phyloP scores from a whole-genome alignment of 2,888 invertebrate genomes.

The Rotaria macrura region DNA sequence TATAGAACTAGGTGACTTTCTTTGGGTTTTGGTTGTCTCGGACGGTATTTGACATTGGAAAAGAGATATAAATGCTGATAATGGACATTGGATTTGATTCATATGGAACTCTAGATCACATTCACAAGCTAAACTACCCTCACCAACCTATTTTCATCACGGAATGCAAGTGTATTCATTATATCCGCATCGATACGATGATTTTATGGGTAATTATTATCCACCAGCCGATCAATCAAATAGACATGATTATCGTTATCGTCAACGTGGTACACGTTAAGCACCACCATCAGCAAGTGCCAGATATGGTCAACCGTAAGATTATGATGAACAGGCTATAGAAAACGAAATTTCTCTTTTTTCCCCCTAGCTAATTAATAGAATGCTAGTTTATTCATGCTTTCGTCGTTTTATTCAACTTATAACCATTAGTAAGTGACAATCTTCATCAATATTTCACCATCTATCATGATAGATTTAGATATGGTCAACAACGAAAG shows the following conservation, averaged over 20 bases:
- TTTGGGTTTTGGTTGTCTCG: background rate
- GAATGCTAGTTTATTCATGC: background rate
- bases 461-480: background rate
- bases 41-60: background rate
- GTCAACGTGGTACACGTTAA: background rate
- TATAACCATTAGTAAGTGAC: background rate
- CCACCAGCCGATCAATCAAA: background rate
- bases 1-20: background rate
- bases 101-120: background rate
- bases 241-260: background rate
- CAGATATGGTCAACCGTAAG: background rate
- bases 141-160: background rate
- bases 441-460: background rate
- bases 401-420: background rate
- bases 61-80: background rate
- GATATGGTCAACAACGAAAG: background rate
- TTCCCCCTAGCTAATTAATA: background rate
- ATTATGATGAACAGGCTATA: background rate
- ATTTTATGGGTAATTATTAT: background rate
- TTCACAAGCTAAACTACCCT: background rate
- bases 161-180: background rate
- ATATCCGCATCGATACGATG: background rate
- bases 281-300: background rate
- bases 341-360: background rate
- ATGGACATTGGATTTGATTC: background rate